These are phyloP conservation scores for Circaetus cinerascens DNA, from an alignment of 2,113 vertebrate genomes.

Conservation along the genomic window DNA sequence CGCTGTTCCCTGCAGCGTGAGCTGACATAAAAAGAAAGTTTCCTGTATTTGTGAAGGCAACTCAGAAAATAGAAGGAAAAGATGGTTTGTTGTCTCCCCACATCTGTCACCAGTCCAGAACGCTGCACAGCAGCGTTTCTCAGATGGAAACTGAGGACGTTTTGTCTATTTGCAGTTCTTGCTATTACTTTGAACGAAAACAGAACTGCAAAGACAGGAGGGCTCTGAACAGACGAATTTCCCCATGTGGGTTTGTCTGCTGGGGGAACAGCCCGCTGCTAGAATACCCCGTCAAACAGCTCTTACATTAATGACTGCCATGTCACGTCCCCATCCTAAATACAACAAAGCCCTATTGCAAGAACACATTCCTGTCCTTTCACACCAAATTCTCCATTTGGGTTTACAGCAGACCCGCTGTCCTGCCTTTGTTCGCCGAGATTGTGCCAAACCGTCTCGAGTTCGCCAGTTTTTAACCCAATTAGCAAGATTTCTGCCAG, in stretches of 20 bases:
- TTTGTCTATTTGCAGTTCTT: neutral
- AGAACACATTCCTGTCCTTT: neutral
- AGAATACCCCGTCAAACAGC: neutral
- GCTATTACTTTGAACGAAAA: neutral
- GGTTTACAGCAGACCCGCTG: neutral
- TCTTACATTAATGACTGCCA: neutral
- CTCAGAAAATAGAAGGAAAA: neutral
- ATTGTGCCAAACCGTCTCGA: neutral
- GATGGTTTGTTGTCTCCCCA: neutral
- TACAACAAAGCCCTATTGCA: neutral
- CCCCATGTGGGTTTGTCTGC: neutral
- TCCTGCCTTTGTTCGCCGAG: neutral
- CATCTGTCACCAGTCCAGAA: neutral
- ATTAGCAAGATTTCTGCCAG: neutral
- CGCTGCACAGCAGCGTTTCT: neutral
- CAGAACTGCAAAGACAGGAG: neutral
- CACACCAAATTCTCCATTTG: neutral
- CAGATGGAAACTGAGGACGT: neutral
- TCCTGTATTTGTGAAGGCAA: neutral
- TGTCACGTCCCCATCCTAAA: neutral
- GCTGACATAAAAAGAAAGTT: too few relatives aligned
- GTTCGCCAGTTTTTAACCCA: rapidly evolving
- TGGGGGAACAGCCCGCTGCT: neutral
- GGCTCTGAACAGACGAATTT: neutral
- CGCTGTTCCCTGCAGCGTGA: rapidly evolving